A percentile compares a stretch with the other conserved stretches of the same genome.
Evolutionary conservation across 2,888 invertebrate species (phyloP).

Genomic region (Ichneumoninae sp.): DNA sequence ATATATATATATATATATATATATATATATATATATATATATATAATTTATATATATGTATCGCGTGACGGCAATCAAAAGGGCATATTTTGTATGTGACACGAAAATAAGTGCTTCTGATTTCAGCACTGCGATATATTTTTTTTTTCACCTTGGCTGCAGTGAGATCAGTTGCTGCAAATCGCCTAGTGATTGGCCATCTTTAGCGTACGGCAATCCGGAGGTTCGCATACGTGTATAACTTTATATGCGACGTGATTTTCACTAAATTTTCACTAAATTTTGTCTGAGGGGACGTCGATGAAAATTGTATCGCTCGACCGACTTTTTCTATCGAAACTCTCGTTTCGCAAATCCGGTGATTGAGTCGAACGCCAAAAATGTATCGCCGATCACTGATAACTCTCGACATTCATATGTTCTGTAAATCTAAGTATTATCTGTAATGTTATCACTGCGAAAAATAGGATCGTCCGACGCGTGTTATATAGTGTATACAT

Average conservation of each 20-base stretch:
- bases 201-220: neutral
- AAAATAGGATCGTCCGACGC: slow-evolving; percentile 18
- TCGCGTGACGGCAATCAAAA: too few species aligned
- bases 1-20: neutral
- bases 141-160: neutral
- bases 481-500: slow-evolving; percentile 2
- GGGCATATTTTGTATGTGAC: too few species aligned
- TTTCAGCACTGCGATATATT: too few species aligned
- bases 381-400: neutral
- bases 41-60: too few species aligned
- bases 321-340: neutral
- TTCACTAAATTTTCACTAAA: neutral
- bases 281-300: neutral
- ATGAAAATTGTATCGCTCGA: neutral
- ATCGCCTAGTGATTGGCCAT: slow-evolving; percentile 1
- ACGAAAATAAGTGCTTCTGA: too few species aligned
- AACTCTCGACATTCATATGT: neutral
- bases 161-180: neutral
- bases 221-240: neutral
- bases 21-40: neutral
- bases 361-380: neutral
- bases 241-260: neutral
- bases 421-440: slow-evolving; percentile 4
- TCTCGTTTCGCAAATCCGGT: neutral
- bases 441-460: slow-evolving; percentile 26